Conservation (phyloP, 2,113 vertebrate species). For the Hypocryptadius cinnamomeus region DNA sequence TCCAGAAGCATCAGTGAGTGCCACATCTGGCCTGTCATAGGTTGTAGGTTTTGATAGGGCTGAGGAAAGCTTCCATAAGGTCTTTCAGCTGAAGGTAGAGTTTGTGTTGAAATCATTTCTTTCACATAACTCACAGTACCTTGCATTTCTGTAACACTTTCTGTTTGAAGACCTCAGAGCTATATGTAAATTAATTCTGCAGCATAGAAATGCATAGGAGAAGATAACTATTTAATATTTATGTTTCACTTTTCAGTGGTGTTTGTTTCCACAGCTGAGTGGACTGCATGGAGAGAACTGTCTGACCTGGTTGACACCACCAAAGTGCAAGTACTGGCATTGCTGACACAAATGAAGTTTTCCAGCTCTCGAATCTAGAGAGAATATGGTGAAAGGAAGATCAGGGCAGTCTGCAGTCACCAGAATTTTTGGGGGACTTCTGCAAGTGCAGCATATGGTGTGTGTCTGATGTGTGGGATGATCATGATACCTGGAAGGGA, state of each 20-base stretch:
- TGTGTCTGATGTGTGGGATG: fast-evolving
- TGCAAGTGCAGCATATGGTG: not conserved
- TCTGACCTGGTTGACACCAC: not conserved
- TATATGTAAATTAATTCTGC: not conserved
- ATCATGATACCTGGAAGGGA: not conserved
- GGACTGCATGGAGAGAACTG: not conserved
- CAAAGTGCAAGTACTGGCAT: not conserved
- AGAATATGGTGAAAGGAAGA: not conserved
- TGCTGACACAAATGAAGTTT: not conserved
- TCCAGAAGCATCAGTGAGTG: not conserved
- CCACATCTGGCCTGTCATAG: not conserved
- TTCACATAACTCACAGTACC: not conserved
- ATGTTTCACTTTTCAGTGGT: not conserved
- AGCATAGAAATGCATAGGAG: not conserved
- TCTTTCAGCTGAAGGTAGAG: not conserved
- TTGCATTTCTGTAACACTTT: not conserved
- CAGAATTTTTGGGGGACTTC: not conserved
- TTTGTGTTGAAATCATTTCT: not conserved
- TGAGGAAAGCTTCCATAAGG: not conserved
- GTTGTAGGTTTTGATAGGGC: not conserved
- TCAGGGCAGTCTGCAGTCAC: not conserved
- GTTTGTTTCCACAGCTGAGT: not conserved
- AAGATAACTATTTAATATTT: not conserved
- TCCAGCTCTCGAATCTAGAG: not conserved
- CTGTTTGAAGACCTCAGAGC: not conserved